Evolutionary conservation across 1,140 invertebrate genomes (phyloP).

Genomic region (Drosophila melanica): DNA sequence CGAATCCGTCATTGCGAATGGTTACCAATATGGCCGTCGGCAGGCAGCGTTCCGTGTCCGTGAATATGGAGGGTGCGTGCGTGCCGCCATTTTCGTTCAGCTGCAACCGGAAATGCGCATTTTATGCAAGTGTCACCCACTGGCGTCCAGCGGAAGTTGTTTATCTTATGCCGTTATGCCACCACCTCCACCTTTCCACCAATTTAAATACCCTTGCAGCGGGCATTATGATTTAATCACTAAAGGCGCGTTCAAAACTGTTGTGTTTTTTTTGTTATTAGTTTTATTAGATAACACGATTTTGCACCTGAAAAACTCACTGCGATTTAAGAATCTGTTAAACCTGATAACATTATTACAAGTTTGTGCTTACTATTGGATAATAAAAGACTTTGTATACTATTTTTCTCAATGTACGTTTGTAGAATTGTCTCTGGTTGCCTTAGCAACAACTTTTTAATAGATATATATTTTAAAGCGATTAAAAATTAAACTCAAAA

Average conservation of each 20-base stretch:
- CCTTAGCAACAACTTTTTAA: too few species aligned
- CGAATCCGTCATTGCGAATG: conserved; percentile 15
- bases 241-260: not conserved
- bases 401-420: too few species aligned
- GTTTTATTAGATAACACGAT: too few species aligned
- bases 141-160: conserved; percentile 54
- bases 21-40: conserved; percentile 39
- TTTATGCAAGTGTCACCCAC: conserved; percentile 57
- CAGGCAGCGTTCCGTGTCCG: conserved; percentile 29
- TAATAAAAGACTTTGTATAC: too few species aligned
- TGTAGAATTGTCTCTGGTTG: too few species aligned
- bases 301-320: too few species aligned
- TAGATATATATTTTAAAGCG: too few species aligned
- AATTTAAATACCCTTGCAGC: conserved; percentile 4
- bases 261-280: not conserved
- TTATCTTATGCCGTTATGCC: conserved; percentile 49
- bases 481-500: too few species aligned
- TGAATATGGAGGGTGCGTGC: conserved; percentile 27
- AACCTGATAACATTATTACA: too few species aligned
- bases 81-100: conserved; percentile 47
- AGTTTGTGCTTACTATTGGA: too few species aligned
- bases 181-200: not conserved
- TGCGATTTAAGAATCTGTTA: too few species aligned
- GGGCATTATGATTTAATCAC: conserved; percentile 15
- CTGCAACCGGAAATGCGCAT: conserved; percentile 58